These are phyloP conservation scores for Diadema setosum DNA, from an alignment of 35 echinoderm and acorn worm genomes.

Conservation along the genomic window DNA sequence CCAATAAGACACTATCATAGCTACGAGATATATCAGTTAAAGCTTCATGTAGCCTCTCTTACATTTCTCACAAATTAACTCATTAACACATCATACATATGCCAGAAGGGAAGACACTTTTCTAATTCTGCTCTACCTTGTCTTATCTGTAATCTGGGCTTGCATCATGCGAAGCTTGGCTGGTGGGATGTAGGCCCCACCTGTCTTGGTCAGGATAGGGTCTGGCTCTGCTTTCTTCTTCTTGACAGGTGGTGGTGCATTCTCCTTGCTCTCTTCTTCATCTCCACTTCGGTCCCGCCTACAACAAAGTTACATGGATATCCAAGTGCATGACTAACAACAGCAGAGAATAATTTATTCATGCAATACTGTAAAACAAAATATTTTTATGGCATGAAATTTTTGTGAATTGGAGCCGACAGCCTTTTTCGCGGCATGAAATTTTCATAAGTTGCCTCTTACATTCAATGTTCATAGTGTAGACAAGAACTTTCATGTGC, in stretches of 20 bases:
- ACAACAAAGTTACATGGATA: not conserved
- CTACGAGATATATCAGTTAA: no score
- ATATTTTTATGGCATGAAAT: not conserved
- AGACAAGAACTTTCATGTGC: not conserved
- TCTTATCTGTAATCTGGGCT: slow-evolving; percentile 92
- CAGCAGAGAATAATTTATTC: not conserved
- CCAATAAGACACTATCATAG: no score
- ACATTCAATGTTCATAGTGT: not conserved
- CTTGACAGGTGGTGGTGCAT: slow-evolving; percentile 53
- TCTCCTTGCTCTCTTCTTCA: slow-evolving; percentile 61
- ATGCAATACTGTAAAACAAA: no score
- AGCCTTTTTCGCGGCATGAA: not conserved
- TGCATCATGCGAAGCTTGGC: slow-evolving; percentile 89
- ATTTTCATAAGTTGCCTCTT: not conserved
- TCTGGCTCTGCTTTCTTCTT: slow-evolving; percentile 52
- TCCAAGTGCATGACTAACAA: not conserved
- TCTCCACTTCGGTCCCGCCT: not conserved
- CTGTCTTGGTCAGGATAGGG: slow-evolving; percentile 63
- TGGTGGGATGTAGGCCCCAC: slow-evolving; percentile 95
- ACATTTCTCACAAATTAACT: no score
- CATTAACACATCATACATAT: no score
- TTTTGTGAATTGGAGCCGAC: not conserved
- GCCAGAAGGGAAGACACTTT: no score
- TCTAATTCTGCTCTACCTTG: slow-evolving; percentile 52
- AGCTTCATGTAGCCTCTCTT: no score